A percentile compares a stretch with the other conserved stretches of the same genome.
Evolutionary conservation across 2,113 vertebrate species (phyloP).

Genomic region (Penelope pileata): DNA sequence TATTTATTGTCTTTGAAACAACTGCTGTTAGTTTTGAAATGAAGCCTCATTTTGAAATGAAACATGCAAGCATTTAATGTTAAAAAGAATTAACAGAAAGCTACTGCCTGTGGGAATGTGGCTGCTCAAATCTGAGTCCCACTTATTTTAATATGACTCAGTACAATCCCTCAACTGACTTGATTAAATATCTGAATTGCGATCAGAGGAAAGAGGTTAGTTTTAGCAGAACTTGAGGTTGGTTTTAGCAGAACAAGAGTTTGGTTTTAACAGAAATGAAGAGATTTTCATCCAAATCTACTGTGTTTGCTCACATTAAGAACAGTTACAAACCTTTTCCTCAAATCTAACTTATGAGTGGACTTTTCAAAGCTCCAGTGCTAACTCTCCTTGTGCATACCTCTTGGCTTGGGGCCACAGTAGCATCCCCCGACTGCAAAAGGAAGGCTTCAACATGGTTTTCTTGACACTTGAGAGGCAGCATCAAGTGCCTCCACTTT

Average conservation of each 20-base stretch:
- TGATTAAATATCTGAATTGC: neutral
- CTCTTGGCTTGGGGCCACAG: neutral
- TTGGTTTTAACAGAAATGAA: neutral
- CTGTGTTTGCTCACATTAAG: neutral
- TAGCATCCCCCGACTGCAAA: neutral
- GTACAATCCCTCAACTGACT: neutral
- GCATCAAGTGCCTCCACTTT: rapidly evolving
- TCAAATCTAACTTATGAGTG: neutral
- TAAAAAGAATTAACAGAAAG: neutral
- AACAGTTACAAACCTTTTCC: neutral
- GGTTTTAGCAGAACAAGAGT: neutral
- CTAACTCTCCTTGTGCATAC: neutral
- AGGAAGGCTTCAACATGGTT: neutral
- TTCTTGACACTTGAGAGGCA: neutral
- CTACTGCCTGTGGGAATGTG: neutral
- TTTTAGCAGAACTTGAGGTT: neutral
- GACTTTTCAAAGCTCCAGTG: neutral
- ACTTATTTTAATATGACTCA: neutral
- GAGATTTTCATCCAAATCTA: neutral
- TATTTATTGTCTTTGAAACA: neutral
- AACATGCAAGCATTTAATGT: neutral
- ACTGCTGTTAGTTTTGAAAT: neutral
- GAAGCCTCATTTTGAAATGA: neutral
- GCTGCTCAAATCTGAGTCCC: neutral
- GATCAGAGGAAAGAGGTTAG: neutral